phyloP scores from a whole-genome alignment of 2,113 vertebrate species.

The Ctenodactylus gundi region DNA sequence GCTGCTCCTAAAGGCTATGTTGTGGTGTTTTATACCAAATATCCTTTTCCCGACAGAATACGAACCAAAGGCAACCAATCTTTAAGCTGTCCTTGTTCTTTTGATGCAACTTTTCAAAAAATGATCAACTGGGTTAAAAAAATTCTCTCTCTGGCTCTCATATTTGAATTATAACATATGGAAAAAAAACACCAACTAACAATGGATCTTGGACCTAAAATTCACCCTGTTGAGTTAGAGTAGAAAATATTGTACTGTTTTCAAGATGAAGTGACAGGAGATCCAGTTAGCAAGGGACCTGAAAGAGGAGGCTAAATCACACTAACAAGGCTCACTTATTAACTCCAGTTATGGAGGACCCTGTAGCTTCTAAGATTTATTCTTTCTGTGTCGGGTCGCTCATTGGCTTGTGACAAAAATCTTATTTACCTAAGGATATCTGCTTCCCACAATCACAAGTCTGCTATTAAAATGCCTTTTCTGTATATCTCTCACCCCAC shows the following conservation, averaged over 20 bases:
- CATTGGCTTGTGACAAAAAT: neutral
- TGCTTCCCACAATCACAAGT: neutral
- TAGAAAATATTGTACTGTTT: neutral
- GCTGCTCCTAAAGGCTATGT: neutral
- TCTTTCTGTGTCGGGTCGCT: neutral
- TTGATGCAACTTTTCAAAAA: neutral
- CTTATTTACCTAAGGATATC: neutral
- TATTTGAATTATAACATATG: neutral
- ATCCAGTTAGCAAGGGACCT: neutral
- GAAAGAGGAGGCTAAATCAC: neutral
- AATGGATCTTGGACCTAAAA: neutral
- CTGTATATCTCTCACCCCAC: neutral
- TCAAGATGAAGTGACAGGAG: constrained; percentile 9
- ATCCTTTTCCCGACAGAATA: neutral
- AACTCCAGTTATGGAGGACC: neutral
- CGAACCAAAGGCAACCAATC: neutral
- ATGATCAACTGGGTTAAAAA: neutral
- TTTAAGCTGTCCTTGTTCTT: neutral
- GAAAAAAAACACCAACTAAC: neutral
- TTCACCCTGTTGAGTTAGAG: neutral
- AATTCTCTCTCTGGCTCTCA: neutral
- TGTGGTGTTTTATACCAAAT: neutral
- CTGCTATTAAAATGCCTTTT: neutral
- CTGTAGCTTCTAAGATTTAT: neutral
- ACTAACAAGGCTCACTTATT: neutral